Conservation (phyloP, 2,113 vertebrate species). For the Paramisgurnus dabryanus region DNA sequence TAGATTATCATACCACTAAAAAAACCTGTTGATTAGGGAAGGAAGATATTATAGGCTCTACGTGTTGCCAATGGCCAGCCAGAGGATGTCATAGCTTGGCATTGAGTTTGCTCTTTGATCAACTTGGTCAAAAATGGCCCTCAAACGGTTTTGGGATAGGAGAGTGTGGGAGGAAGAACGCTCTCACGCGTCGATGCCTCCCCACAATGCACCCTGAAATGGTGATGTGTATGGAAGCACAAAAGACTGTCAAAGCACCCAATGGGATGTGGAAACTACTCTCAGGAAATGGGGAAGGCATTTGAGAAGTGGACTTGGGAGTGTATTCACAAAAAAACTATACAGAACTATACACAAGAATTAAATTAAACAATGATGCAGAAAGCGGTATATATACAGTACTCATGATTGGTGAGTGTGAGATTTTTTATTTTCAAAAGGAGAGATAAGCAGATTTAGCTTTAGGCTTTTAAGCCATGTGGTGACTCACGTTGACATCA, state of each 20-base stretch:
- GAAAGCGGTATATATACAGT: background rate
- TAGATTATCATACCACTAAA: background rate
- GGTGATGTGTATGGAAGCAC: conserved; percentile 68
- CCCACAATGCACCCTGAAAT: conserved; percentile 64
- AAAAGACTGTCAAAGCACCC: conserved; percentile 67
- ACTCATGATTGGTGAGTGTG: background rate
- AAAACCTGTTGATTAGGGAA: background rate
- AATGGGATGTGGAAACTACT: conserved; percentile 62
- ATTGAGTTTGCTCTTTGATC: conserved; percentile 60
- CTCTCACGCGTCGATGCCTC: conserved; percentile 60
- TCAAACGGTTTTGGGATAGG: conserved; percentile 48
- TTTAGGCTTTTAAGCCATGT: conserved; percentile 10
- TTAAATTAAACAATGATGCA: background rate
- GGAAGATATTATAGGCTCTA: background rate
- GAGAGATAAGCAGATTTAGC: background rate
- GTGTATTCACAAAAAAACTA: background rate
- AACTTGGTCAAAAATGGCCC: conserved; percentile 46
- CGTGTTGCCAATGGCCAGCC: background rate
- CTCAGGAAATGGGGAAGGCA: background rate
- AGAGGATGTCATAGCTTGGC: conserved; percentile 34
- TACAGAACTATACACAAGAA: background rate
- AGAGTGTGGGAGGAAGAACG: conserved; percentile 56
- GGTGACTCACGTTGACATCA: conserved; percentile 45
- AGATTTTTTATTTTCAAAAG: background rate
- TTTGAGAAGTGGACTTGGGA: conserved; percentile 6